phyloP scores from a whole-genome alignment of 2,113 vertebrate genomes.

The Cyanoliseus patagonus region DNA sequence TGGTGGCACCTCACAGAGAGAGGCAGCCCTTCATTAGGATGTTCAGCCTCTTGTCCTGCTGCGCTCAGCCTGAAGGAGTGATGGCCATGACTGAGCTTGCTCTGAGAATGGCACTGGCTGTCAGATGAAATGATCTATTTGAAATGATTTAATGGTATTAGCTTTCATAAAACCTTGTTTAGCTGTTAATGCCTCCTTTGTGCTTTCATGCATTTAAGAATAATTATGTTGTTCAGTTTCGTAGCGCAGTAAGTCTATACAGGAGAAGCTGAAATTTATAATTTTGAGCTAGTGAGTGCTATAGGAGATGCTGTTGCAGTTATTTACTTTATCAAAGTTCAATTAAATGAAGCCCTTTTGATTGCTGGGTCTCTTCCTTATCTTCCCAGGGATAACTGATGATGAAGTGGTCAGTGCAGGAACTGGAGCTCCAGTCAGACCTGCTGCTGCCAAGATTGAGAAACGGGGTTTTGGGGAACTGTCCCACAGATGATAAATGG shows the following conservation, averaged over 20 bases:
- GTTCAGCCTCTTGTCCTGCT: accelerated
- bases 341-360: background rate
- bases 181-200: background rate
- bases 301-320: background rate
- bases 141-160: background rate
- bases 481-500: background rate
- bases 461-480: background rate
- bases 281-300: background rate
- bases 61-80: accelerated
- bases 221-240: background rate
- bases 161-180: background rate
- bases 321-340: background rate
- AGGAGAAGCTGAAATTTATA: background rate
- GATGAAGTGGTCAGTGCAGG: background rate
- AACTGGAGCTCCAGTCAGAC: background rate
- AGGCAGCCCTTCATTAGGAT: accelerated
- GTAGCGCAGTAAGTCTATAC: background rate
- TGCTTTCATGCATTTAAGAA: background rate
- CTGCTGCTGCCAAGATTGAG: background rate
- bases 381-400: background rate
- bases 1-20: accelerated
- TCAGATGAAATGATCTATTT: accelerated
- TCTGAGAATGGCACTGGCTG: background rate
- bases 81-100: too few species aligned
- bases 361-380: background rate